phyloP scores from a whole-genome alignment of 1,140 invertebrate species.

The Varroa destructor region DNA sequence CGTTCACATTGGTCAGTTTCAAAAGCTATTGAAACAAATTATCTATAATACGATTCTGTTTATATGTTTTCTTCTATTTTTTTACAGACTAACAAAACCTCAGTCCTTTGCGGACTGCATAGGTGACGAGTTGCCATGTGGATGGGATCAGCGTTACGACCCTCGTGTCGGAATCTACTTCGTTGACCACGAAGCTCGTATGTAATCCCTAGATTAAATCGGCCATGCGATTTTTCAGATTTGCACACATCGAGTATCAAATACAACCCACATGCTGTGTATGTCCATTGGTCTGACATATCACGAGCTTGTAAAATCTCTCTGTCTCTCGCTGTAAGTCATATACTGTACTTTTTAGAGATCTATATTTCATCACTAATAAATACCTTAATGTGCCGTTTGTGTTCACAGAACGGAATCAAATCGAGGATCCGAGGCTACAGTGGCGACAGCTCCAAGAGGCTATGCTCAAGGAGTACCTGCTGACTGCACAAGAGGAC shows the following conservation, averaged over 20 bases:
- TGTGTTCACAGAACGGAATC: conserved; percentile 66
- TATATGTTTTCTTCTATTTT: too few species aligned
- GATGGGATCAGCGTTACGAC: conserved; percentile 91
- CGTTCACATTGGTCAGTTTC: too few species aligned
- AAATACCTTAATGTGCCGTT: conserved; percentile 4
- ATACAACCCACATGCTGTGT: too few species aligned
- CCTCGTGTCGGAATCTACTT: conserved; percentile 84
- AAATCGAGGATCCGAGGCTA: conserved; percentile 82
- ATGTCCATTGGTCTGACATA: too few species aligned
- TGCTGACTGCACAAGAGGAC: conserved; percentile 83
- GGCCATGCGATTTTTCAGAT: too few species aligned
- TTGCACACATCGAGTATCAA: too few species aligned
- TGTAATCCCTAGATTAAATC: conserved; percentile 44
- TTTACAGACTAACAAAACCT: conserved; percentile 81
- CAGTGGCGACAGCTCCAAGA: conserved; percentile 92
- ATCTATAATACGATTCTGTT: too few species aligned
- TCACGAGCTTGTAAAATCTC: too few species aligned
- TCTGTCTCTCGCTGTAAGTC: too few species aligned
- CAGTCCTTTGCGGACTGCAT: conserved; percentile 93
- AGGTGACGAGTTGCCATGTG: conserved; percentile 85
- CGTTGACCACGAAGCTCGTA: conserved; percentile 88
- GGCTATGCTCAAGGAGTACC: conserved; percentile 85
- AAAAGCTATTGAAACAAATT: too few species aligned
- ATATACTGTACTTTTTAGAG: too few species aligned
- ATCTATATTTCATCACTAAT: too few species aligned